These are phyloP conservation scores for Dicentrarchus labrax DNA, from an alignment of 2,113 vertebrate genomes.

Conservation along the genomic window DNA sequence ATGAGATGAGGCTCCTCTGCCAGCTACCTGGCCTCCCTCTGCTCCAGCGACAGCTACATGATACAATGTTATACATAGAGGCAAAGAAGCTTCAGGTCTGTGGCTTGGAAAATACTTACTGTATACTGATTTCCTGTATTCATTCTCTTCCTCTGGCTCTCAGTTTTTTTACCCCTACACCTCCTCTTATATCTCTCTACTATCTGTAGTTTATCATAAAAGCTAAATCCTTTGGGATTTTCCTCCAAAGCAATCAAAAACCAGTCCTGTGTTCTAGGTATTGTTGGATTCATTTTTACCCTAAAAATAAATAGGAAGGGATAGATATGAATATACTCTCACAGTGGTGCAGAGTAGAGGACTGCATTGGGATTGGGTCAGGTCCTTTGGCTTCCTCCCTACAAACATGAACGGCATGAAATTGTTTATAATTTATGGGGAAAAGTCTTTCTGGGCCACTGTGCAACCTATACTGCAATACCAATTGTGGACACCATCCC, in stretches of 20 bases:
- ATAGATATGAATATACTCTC: background rate
- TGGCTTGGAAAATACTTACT: background rate
- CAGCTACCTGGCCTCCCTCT: background rate
- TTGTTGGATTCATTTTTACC: slow-evolving; percentile 1
- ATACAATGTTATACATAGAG: background rate
- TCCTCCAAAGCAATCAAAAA: slow-evolving; percentile 21
- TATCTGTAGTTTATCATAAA: slow-evolving; percentile 16
- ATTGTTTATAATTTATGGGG: too few relatives aligned
- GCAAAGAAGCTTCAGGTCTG: background rate
- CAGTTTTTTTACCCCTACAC: background rate
- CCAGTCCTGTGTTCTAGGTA: slow-evolving; percentile 9
- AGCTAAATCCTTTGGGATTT: slow-evolving; percentile 24
- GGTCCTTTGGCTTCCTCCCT: too few relatives aligned
- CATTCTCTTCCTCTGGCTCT: background rate
- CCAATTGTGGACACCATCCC: too few relatives aligned
- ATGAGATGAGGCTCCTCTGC: background rate
- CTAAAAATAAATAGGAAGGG: background rate
- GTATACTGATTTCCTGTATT: too few relatives aligned
- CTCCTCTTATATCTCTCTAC: background rate
- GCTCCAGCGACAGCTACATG: background rate
- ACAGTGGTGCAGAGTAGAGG: background rate
- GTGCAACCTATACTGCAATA: too few relatives aligned
- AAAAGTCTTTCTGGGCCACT: too few relatives aligned
- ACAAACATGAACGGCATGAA: too few relatives aligned
- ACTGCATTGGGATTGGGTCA: too few relatives aligned